Percentiles rank a stretch among this genome's conserved stretches.
These are phyloP conservation scores for Formica aserva DNA, from an alignment of 2,888 invertebrate species.

Conservation along the genomic window DNA sequence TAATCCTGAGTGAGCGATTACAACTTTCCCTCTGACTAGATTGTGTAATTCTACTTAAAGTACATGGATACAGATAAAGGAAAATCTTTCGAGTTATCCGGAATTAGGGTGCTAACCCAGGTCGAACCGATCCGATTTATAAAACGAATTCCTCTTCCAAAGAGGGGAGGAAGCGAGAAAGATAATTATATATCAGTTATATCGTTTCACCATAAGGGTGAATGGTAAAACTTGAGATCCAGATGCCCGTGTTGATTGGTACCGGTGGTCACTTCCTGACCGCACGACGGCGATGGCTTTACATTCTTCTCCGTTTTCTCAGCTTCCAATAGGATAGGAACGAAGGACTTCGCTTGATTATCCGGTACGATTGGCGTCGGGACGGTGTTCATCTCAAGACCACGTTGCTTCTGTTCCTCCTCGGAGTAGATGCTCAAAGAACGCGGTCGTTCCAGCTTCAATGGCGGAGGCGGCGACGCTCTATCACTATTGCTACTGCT, in stretches of 20 bases:
- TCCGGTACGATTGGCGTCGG: constrained; percentile 77
- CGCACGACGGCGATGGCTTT: constrained; percentile 79
- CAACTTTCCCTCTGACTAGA: not conserved
- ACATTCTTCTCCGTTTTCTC: constrained; percentile 69
- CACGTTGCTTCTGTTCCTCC: constrained; percentile 79
- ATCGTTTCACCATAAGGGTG: constrained; percentile 90
- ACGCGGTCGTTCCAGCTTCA: constrained; percentile 81
- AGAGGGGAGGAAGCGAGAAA: not conserved
- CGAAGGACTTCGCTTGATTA: constrained; percentile 70
- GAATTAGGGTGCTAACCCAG: not conserved
- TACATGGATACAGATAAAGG: not conserved
- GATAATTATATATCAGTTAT: not conserved
- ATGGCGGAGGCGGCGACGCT: constrained; percentile 52
- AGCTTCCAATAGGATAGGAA: constrained; percentile 68
- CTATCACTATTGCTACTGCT: constrained; percentile 73
- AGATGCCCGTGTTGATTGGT: constrained; percentile 88
- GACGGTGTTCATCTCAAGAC: constrained; percentile 75
- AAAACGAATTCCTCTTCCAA: not conserved
- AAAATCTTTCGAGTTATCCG: not conserved
- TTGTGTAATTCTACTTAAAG: not conserved
- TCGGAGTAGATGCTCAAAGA: constrained; percentile 82
- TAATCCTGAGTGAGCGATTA: constrained; percentile 1
- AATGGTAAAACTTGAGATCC: constrained; percentile 93
- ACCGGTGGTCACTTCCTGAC: constrained; percentile 79
- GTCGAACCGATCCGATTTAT: not conserved